A percentile compares a stretch with the other conserved stretches of the same genome.
These are phyloP conservation scores for Anoncus sp. DNA, from an alignment of 2,888 invertebrate species.

Conservation along the genomic window DNA sequence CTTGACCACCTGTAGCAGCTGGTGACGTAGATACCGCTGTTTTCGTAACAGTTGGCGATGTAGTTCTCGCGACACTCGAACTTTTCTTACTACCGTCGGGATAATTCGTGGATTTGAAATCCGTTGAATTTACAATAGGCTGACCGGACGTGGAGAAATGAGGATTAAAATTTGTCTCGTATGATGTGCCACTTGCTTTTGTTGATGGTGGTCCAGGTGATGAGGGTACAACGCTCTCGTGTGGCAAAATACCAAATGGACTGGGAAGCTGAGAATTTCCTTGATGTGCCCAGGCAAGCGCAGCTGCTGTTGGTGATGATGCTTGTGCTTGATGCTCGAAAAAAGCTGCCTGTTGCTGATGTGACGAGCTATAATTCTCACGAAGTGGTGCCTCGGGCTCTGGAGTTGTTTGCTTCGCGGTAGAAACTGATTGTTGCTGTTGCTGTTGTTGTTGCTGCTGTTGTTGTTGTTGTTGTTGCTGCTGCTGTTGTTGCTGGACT, in stretches of 20 bases:
- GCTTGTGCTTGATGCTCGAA: conserved; percentile 86
- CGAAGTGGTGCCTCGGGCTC: conserved; percentile 86
- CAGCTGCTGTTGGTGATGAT: conserved; percentile 84
- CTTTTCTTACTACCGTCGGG: conserved; percentile 84
- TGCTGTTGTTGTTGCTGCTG: conserved; percentile 42
- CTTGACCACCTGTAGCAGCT: conserved; percentile 83
- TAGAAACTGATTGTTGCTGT: conserved; percentile 50
- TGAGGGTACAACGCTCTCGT: conserved; percentile 90
- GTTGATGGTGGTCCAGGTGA: conserved; percentile 87
- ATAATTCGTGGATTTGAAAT: conserved; percentile 75
- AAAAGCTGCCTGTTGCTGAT: conserved; percentile 85
- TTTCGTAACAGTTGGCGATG: conserved; percentile 83
- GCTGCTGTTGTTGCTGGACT: conserved; percentile 72
- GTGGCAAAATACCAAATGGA: conserved; percentile 91
- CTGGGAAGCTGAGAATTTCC: conserved; percentile 87
- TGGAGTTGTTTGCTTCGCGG: conserved; percentile 83
- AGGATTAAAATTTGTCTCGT: conserved; percentile 88
- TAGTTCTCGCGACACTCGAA: conserved; percentile 83
- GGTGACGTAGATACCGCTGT: conserved; percentile 84
- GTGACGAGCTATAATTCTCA: conserved; percentile 85
- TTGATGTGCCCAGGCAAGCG: conserved; percentile 89
- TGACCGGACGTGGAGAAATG: conserved; percentile 88
- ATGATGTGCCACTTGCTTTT: conserved; percentile 84
- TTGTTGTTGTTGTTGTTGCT: conserved; percentile 50
- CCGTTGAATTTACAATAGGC: conserved; percentile 79